These are phyloP conservation scores for Onychomys torridus DNA, from an alignment of 2,797 vertebrate species.

Conservation along the genomic window DNA sequence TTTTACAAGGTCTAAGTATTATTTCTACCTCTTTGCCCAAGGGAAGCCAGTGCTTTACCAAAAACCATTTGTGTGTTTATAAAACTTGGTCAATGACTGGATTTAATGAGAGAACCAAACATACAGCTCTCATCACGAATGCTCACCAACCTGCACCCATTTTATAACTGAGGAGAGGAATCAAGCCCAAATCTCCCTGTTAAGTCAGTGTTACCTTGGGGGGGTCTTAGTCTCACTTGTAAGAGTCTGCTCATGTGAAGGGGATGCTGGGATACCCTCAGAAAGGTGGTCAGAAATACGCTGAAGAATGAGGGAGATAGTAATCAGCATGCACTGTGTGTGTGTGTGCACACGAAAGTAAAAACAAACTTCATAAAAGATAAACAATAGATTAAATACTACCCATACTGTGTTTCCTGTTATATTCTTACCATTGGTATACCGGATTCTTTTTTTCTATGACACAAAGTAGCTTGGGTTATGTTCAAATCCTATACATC, in stretches of 20 bases:
- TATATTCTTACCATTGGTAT: not conserved
- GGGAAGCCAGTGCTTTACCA: conserved; percentile 33
- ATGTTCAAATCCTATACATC: conserved; percentile 38
- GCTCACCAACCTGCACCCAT: not conserved
- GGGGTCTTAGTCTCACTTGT: not conserved
- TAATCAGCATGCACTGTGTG: not conserved
- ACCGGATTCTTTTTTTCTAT: conserved; percentile 11
- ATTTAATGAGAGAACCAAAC: not conserved
- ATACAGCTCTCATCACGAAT: not conserved
- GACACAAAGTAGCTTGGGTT: not conserved
- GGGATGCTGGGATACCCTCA: not conserved
- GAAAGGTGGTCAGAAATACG: not conserved
- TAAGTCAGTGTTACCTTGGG: not conserved
- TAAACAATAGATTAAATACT: not conserved
- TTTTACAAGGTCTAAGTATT: conserved; percentile 8
- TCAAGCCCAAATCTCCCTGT: not conserved
- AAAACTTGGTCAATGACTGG: conserved; percentile 14
- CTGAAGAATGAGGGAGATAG: not conserved
- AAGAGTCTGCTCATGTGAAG: not conserved
- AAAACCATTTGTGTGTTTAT: not conserved
- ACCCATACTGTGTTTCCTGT: not conserved
- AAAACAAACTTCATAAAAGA: not conserved
- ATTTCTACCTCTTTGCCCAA: conserved; percentile 49
- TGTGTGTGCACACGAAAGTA: not conserved
- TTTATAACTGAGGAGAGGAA: not conserved